Evolutionary conservation across 2,797 vertebrate species (phyloP), one percentile per base, ranked within the genome.

Genomic region (Morus bassanus): DNA sequence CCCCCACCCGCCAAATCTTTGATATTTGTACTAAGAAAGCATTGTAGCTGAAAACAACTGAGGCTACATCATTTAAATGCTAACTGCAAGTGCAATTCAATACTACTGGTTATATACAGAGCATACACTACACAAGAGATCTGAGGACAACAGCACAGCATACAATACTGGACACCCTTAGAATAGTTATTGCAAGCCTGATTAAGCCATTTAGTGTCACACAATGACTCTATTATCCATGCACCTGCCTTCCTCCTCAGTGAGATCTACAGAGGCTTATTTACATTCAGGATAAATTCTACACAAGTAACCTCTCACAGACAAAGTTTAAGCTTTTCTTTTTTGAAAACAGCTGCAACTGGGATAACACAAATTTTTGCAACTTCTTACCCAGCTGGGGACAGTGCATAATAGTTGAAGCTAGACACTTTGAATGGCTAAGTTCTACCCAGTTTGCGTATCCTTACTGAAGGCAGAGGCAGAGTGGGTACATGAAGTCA

Each of bases 21-120:
- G 30, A 72, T 37, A 28, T 74, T 90, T 76, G 91, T 48, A 35
- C 46, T 64, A 89, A 76, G 41, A 60, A 89, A 90, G 56, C 3
- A 11, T 10, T 89, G 70, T 95, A 97, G 88, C 91, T 91, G 73
- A 81, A 92, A 72, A 78, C 4, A 21, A 85, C 51, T 84, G 77
- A 91, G 80, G 88, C 93, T 96, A 96, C 85, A 92, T 96, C n/a
- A 91, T 85, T 95, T 79, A 81, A 93, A 96, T 68, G 95, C 75
- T 93, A 96, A 95, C 91, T 95, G 86, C 85, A 94, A 96, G 76
- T 95, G 93, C 94, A 95, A 94, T 88, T 95, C 73, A 92, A 31
- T 77, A 94, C 93, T 89, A 85, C 78, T 88, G 77, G 33, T 80
- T 63, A 95, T 79, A 83, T 80, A 94, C 73, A 97, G 78, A 96